phyloP scores from a whole-genome alignment of 2,888 invertebrate species.

The Apamea epomidion region DNA sequence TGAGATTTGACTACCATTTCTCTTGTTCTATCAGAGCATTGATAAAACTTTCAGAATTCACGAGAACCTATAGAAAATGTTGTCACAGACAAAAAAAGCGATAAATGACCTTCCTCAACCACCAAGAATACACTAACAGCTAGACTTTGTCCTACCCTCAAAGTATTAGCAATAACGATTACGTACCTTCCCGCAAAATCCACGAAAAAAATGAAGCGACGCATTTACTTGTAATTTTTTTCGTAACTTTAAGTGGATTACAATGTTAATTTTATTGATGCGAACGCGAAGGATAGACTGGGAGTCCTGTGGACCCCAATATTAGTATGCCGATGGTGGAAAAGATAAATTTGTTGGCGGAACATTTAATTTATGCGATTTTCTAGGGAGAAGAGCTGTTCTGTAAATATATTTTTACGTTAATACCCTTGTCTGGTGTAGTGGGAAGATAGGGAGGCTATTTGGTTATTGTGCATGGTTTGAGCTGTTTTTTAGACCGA shows the following conservation, averaged over 20 bases:
- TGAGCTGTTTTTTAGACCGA: constrained; percentile 36
- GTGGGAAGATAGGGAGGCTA: constrained; percentile 18
- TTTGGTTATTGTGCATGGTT: constrained; percentile 35
- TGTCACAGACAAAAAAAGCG: not conserved
- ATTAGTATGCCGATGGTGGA: constrained; percentile 89
- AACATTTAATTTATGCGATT: constrained; percentile 88
- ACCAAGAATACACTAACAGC: not conserved
- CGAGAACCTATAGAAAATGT: not conserved
- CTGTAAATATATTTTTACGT: constrained; percentile 68
- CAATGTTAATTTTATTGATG: constrained; percentile 90
- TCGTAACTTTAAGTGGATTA: constrained; percentile 87
- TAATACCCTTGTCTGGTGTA: constrained; percentile 48
- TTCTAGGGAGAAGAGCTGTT: constrained; percentile 75
- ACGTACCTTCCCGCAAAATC: constrained; percentile 70
- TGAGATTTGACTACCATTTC: not conserved
- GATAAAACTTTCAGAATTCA: not conserved
- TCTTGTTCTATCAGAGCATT: not conserved
- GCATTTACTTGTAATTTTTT: constrained; percentile 83
- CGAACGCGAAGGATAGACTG: constrained; percentile 82
- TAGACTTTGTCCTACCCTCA: constrained; percentile 21
- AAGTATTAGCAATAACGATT: constrained; percentile 61
- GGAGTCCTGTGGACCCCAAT: constrained; percentile 66
- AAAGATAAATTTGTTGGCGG: constrained; percentile 89
- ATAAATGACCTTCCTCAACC: constrained; percentile 12
- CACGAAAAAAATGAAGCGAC: constrained; percentile 62